Base-by-base conservation (phyloP, 2,113 vertebrate genomes). In the Megatriorchis doriae region DNA sequence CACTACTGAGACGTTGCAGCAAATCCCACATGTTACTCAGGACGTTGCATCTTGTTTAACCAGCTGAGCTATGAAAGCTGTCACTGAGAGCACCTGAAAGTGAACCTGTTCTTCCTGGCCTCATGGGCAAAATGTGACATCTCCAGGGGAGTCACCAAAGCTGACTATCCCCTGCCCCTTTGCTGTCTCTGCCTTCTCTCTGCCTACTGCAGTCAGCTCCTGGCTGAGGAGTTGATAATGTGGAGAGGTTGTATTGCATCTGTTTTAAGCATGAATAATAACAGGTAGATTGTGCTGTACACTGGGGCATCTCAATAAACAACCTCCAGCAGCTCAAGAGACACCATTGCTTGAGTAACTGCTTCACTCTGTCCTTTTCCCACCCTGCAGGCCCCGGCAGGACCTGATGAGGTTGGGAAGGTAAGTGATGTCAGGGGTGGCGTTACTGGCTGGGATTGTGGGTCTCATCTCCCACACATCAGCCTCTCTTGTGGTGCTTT, bases 371-470 rank as follows among this genome's bases (percentile, higher is more conserved):
- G 45, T 87, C 88, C 83, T 85, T 93, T 73, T 77, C 53, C 36
- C 8, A 4, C 80, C 66, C 68, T 9, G 6, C 94, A 98, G 98
- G 86, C 98, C 98, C 36, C 81, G 97, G 19, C 78, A 72, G 82
- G 97, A 97, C 66, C 90, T 90, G 84, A 84, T 93, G 72, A 97
- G 84, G 74, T 16, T 90, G 71, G 98, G 97, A 93, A 98, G 97
- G 98, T 98, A 97, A 97, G 98, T 15, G 50, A 68, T 16, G 26
- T 68, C 36, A 43, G 72, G 66, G 72, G 34, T 0, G 2, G 32
- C 2, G 3, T 75, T 73, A 55, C 29, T 2, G 10, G 22, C 23
- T 74, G 81, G 74, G 50, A 8, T 3, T 59, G 56, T 70, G 52
- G 80, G 40, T 79, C 93, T 93, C 34, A 20, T 36, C 66, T 88